These are phyloP conservation scores for Arctopsyche grandis DNA, from an alignment of 1,140 invertebrate species.

Conservation along the genomic window DNA sequence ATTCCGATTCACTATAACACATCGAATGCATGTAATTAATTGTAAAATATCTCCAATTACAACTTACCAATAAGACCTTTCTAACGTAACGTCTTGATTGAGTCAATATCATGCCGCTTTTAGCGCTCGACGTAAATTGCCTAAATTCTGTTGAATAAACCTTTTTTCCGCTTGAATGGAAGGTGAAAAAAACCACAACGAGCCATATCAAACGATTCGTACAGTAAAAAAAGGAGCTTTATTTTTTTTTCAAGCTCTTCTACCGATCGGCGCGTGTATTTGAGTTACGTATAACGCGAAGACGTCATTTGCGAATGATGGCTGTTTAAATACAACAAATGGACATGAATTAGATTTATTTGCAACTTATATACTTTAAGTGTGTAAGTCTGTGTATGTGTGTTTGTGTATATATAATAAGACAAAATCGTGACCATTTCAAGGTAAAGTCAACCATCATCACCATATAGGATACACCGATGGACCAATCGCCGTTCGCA, in stretches of 20 bases:
- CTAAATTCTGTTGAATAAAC: conserved; percentile 9
- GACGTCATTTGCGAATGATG: neutral
- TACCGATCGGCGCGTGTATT: conserved; percentile 4
- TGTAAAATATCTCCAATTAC: too few species aligned
- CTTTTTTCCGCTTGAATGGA: neutral
- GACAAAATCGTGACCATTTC: conserved; percentile 47
- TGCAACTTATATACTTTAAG: conserved; percentile 11
- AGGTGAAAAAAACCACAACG: neutral
- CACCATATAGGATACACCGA: conserved; percentile 35
- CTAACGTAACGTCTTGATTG: too few species aligned
- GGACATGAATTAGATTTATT: conserved; percentile 40
- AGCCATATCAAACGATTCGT: conserved; percentile 12
- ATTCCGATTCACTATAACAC: too few species aligned
- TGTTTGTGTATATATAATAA: conserved; percentile 21
- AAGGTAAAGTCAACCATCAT: conserved; percentile 45
- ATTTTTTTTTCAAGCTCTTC: neutral
- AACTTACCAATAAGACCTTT: too few species aligned
- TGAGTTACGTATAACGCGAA: neutral
- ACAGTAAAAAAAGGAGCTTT: neutral
- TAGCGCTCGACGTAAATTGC: neutral
- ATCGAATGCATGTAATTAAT: too few species aligned
- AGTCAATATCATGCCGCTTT: neutral
- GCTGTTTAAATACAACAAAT: conserved; percentile 26
- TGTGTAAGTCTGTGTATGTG: conserved; percentile 4
- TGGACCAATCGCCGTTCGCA: neutral